Conservation (phyloP, 2,797 vertebrate species). For the Nannoperca australis region DNA sequence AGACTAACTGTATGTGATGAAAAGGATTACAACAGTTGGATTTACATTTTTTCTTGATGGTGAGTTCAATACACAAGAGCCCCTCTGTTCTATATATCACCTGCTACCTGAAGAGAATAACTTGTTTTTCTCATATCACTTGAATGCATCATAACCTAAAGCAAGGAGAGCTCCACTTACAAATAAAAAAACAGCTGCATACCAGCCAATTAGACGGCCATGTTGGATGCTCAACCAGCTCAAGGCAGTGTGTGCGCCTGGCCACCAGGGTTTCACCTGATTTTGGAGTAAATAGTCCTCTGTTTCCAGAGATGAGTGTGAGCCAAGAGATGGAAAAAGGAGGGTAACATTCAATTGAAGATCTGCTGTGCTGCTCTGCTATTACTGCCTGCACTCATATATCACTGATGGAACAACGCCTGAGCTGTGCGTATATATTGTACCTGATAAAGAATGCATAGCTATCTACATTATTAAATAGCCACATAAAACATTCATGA, state of each 20-base stretch:
- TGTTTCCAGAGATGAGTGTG: conserved; percentile 25
- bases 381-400: conserved; percentile 26
- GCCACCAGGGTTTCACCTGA: conserved; percentile 25
- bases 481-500: conserved; percentile 62
- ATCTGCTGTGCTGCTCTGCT: conserved; percentile 36
- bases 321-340: conserved; percentile 42
- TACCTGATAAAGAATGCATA: conserved; percentile 69
- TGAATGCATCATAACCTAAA: neutral
- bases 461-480: conserved; percentile 70
- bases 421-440: conserved; percentile 51
- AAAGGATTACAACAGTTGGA: neutral
- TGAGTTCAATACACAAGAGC: neutral
- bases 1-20: neutral
- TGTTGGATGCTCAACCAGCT: conserved; percentile 6
- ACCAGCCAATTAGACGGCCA: neutral
- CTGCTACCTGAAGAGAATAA: neutral
- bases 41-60: neutral
- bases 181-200: neutral
- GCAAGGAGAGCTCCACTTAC: neutral
- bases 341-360: conserved; percentile 30
- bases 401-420: conserved; percentile 34
- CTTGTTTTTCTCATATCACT: neutral
- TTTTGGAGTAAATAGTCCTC: conserved; percentile 25
- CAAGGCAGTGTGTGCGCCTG: neutral
- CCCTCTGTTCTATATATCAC: neutral